Conservation (phyloP, 1,140 invertebrate genomes). For the Drosophila biarmipes region DNA sequence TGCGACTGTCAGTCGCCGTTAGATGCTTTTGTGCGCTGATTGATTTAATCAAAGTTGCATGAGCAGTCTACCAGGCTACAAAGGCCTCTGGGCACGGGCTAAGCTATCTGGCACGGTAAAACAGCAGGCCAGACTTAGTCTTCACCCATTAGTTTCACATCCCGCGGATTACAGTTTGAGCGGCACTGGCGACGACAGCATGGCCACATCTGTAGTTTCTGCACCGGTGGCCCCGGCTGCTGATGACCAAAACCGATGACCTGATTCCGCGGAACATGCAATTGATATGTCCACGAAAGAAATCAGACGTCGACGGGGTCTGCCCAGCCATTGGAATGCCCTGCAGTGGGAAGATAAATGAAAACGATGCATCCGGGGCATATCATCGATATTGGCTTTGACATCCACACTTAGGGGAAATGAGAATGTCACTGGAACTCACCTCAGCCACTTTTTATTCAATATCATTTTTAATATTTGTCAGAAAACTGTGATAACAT, state of each 20-base stretch:
- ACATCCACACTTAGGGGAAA: conserved; percentile 6
- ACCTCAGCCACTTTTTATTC: not conserved
- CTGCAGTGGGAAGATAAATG: conserved; percentile 9
- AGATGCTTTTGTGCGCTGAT: conserved; percentile 73
- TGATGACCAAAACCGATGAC: conserved; percentile 78
- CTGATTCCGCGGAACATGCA: conserved; percentile 70
- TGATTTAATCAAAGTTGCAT: conserved; percentile 82
- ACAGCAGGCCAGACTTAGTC: conserved; percentile 48
- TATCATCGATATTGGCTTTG: conserved; percentile 3
- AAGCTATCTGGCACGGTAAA: conserved; percentile 58
- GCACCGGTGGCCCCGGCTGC: conserved; percentile 11
- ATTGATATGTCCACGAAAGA: conserved; percentile 73
- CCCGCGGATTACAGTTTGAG: conserved; percentile 56
- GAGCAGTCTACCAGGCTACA: conserved; percentile 29
- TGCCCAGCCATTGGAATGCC: conserved; percentile 33
- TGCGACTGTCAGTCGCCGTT: conserved; percentile 70
- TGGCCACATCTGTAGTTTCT: conserved; percentile 46
- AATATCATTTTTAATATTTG: not conserved
- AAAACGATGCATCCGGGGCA: not conserved
- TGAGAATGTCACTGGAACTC: not conserved
- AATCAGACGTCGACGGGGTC: conserved; percentile 41
- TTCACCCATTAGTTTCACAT: conserved; percentile 52
- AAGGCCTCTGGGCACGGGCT: conserved; percentile 32
- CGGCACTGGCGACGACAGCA: conserved; percentile 35
- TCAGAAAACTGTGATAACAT: not conserved